Evolutionary conservation across 2,797 vertebrate genomes (phyloP).

Genomic region (Naso thynnoides): DNA sequence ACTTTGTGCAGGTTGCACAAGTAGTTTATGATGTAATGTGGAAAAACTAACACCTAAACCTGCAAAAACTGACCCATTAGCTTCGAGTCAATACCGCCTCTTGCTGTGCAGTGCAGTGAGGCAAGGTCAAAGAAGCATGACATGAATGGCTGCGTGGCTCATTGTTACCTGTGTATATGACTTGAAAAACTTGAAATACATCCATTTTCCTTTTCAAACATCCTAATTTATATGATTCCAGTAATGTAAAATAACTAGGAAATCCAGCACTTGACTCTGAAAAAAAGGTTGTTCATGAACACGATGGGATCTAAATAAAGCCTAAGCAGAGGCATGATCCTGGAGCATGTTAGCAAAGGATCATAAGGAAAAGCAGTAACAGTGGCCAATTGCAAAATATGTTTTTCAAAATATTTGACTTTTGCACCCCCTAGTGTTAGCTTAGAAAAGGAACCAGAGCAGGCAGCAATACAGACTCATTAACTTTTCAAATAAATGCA

Average conservation of each 20-base stretch:
- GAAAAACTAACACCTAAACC: slow-evolving; percentile 7
- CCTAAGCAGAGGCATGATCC: neutral
- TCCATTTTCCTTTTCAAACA: neutral
- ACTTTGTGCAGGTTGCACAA: slow-evolving; percentile 2
- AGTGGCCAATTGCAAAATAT: neutral
- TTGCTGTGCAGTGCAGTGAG: slow-evolving; percentile 23
- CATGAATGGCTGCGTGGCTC: neutral
- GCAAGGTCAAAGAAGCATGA: slow-evolving; percentile 6
- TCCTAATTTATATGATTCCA: neutral
- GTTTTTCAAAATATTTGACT: neutral
- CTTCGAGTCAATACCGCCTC: slow-evolving; percentile 30
- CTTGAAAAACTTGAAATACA: neutral
- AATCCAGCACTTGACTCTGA: neutral
- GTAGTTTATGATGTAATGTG: slow-evolving; percentile 21
- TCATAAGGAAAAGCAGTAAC: too few species aligned
- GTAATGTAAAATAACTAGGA: neutral
- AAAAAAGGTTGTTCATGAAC: neutral
- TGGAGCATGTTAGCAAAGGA: too few species aligned
- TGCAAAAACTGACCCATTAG: neutral
- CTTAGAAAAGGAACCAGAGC: neutral
- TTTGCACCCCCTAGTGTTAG: neutral
- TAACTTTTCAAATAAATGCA: neutral
- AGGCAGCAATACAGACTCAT: neutral
- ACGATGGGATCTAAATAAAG: neutral
- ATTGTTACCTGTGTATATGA: neutral